Percentiles rank a stretch among this genome's conserved stretches.
Conservation (phyloP, 2,797 vertebrate genomes). For the Eutrigla gurnardus region DNA sequence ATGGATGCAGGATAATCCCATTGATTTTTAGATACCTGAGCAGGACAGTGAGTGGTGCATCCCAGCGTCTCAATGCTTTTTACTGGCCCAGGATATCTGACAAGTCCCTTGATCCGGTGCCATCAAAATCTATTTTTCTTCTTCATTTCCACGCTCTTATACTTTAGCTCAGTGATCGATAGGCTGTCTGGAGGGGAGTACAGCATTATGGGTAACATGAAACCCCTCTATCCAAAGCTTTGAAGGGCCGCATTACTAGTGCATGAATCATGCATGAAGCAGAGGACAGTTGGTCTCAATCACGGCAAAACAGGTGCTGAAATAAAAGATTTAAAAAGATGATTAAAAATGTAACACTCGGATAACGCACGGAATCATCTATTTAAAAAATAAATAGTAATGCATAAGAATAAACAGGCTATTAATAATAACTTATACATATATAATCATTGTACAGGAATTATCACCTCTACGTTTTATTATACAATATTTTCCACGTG, state of each 20-base stretch:
- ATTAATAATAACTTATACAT: neutral
- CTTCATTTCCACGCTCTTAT: constrained; percentile 42
- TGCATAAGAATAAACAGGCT: neutral
- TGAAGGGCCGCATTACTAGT: constrained; percentile 3
- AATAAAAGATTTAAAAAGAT: neutral
- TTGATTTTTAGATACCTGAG: constrained; percentile 52
- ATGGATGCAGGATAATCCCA: constrained; percentile 62
- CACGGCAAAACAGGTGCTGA: neutral
- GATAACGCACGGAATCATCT: neutral
- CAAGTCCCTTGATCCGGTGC: constrained; percentile 16
- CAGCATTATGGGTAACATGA: constrained; percentile 58
- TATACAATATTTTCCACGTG: constrained; percentile 65
- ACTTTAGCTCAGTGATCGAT: constrained; percentile 57
- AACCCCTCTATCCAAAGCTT: constrained; percentile 21
- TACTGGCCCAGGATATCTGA: constrained; percentile 17
- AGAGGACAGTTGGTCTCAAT: neutral
- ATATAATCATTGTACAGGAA: constrained; percentile 31
- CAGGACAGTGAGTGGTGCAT: constrained; percentile 20
- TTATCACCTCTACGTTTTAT: constrained; percentile 70
- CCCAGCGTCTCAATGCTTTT: constrained; percentile 12
- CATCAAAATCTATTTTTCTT: constrained; percentile 48
- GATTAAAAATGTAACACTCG: neutral
- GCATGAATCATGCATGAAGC: constrained; percentile 14
- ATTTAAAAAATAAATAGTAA: constrained; percentile 1
- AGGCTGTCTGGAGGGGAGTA: constrained; percentile 32